Base-by-base conservation (phyloP, 1,140 invertebrate species). In the Brachionus rubens region DNA sequence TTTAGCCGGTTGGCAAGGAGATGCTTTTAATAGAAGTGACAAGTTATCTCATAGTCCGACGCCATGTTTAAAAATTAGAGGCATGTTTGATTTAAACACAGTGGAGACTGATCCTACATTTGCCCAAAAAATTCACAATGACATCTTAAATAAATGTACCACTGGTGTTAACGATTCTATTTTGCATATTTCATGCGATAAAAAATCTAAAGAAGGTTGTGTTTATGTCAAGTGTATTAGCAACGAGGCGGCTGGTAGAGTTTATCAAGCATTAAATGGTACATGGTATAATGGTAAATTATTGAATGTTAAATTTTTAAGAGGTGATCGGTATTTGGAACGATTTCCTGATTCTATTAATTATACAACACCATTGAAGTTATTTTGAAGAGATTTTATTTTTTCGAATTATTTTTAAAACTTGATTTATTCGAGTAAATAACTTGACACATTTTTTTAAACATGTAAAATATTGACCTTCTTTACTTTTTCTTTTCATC, bases 281-380 rank as follows among this genome's bases (percentile, higher is more conserved):
- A 72, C 68, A 21, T 72, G 68, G 68, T 72, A 72, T 33, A 72
- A 30, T 54, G 68, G 68, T 14, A 72, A 50, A 24, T 54, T 72
- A 12, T 36, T 72, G 1, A 72, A 72, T 72, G 68, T 72, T 28
- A 72, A 72, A 72, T 72, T 72, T 54, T 41, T 72, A 33, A 48
- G 68, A 48, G 41, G 50, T 24, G 68, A 72, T 54, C 43, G 68
- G n/a, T 72, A 72, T 54, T 50, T 72, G 24, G 46, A 72, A 54
- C 30, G 68, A 50, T 72, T 72, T 50, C 68, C 68, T 40, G 68
- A 72, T 9, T 72, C 68, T 9, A n/a, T 54, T 50, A 48, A 50
- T 54, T 72, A n/a, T 24, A 54, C 16, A 19, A 33, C 46, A 41
- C 68, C 68, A 9, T 54, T 72, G 47, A 36, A 26, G 24, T 24